Percentiles rank a stretch among this genome's conserved stretches.
Conservation (phyloP, 2,113 vertebrate species). For the Datnioides undecimradiatus region DNA sequence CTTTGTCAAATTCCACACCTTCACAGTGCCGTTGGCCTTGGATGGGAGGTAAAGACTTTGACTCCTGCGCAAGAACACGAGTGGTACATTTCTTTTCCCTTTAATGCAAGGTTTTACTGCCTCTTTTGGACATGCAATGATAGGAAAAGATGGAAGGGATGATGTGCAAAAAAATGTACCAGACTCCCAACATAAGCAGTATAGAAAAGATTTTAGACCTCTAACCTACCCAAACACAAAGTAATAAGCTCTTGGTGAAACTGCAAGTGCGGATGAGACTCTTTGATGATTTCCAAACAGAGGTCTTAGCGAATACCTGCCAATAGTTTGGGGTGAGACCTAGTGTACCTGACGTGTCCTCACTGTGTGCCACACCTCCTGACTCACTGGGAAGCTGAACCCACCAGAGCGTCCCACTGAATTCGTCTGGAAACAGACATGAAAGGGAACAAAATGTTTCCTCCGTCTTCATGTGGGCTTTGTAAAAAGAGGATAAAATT, state of each 20-base stretch:
- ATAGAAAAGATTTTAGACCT: neutral
- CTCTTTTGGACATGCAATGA: neutral
- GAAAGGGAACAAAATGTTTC: neutral
- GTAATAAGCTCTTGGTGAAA: neutral
- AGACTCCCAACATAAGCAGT: neutral
- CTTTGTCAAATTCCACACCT: conserved; percentile 80
- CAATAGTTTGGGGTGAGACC: conserved; percentile 32
- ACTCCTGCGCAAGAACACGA: conserved; percentile 37
- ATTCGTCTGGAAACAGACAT: conserved; percentile 12
- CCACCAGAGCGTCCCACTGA: neutral
- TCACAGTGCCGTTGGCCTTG: conserved; percentile 48
- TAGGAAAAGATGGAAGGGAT: too few species aligned
- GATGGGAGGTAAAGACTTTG: conserved; percentile 31
- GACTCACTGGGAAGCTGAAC: neutral
- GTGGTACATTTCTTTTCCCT: conserved; percentile 36
- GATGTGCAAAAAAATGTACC: neutral
- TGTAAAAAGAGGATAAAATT: conserved; percentile 41
- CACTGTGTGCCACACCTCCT: conserved; percentile 25
- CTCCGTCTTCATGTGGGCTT: neutral
- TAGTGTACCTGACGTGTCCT: conserved; percentile 26
- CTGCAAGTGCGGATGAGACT: conserved; percentile 19
- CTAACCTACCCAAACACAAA: neutral
- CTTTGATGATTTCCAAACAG: conserved; percentile 33
- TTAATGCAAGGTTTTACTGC: conserved; percentile 30
- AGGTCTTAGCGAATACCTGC: conserved; percentile 39